Evolutionary conservation across 2,113 vertebrate species (phyloP).

Genomic region (Gulo gulo): DNA sequence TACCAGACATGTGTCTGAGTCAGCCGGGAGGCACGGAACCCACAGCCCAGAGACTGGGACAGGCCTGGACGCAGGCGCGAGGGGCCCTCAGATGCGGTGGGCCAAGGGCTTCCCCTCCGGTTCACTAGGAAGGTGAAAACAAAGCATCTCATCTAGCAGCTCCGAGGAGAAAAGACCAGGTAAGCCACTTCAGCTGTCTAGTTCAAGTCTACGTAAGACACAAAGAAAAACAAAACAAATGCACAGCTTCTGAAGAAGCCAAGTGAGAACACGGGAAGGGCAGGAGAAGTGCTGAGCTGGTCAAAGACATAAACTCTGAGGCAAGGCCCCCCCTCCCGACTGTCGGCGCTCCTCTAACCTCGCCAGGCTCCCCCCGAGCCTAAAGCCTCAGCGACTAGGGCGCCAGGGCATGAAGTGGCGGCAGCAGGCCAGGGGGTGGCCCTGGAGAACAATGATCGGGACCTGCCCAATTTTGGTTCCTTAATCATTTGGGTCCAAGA

Average conservation of each 20-base stretch:
- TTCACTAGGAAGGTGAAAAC: background rate
- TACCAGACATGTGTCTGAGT: background rate
- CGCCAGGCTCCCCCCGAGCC: background rate
- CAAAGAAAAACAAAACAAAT: background rate
- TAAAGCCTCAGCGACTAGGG: background rate
- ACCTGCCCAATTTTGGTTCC: background rate
- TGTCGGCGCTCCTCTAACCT: accelerated
- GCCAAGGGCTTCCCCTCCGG: too few species aligned
- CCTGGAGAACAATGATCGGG: background rate
- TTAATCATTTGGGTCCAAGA: background rate
- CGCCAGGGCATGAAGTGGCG: accelerated
- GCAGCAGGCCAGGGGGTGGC: background rate
- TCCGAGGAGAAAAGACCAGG: background rate
- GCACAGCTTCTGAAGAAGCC: background rate
- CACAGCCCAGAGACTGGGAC: background rate
- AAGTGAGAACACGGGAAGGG: background rate
- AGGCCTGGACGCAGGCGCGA: background rate
- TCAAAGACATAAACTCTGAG: background rate
- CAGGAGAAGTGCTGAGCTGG: background rate
- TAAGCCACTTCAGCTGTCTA: background rate
- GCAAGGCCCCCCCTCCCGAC: background rate
- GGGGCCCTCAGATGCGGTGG: accelerated
- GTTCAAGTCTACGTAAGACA: background rate
- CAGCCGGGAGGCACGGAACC: background rate
- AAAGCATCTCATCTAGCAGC: background rate